Evolutionary conservation across 2,797 vertebrate genomes (phyloP).

Genomic region (Lophotriccus pileatus): DNA sequence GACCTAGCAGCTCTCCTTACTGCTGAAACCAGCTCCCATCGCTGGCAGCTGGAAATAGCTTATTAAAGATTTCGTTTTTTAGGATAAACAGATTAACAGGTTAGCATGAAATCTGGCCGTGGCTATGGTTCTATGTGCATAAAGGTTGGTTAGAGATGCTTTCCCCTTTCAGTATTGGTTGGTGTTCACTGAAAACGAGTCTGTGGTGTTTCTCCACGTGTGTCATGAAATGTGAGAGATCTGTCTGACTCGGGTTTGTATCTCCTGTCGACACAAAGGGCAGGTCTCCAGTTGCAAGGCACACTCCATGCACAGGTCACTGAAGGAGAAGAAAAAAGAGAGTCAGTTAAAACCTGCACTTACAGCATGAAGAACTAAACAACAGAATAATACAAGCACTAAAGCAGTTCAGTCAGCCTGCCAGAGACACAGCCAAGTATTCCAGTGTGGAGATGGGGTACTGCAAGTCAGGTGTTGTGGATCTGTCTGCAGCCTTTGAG

Average conservation of each 20-base stretch:
- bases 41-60: conserved; percentile 58
- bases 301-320: conserved; percentile 99
- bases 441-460: neutral
- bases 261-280: conserved; percentile 98
- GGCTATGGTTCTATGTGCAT: conserved; percentile 63
- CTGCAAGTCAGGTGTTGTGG: neutral
- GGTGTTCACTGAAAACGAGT: conserved; percentile 68
- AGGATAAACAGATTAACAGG: conserved; percentile 58
- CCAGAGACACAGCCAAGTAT: neutral
- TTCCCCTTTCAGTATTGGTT: conserved; percentile 69
- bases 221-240: conserved; percentile 99
- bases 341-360: neutral
- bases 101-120: conserved; percentile 68
- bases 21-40: conserved; percentile 35
- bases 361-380: neutral
- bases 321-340: conserved; percentile 58
- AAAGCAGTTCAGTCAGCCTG: neutral
- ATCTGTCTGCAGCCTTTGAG: neutral
- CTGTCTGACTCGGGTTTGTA: conserved; percentile 95
- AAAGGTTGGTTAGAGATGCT: conserved; percentile 62
- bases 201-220: conserved; percentile 59
- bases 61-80: conserved; percentile 56
- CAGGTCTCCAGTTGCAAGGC: conserved; percentile 99
- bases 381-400: neutral
- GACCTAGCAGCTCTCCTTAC: conserved; percentile 38